phyloP scores from a whole-genome alignment of 2,888 invertebrate genomes.

The Marasmarcha lunaedactyla region DNA sequence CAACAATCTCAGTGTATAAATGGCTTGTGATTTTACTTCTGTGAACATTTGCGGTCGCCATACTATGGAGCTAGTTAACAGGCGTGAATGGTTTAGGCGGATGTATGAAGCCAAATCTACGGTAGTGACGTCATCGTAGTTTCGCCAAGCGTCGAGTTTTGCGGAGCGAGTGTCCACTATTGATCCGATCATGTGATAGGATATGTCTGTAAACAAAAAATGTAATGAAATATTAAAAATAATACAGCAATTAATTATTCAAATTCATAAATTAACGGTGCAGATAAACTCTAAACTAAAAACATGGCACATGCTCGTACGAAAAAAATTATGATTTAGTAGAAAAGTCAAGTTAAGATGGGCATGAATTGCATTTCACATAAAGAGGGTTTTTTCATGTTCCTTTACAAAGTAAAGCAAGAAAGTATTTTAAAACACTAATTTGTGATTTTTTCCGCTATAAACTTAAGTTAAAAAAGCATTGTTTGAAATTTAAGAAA shows the following conservation, averaged over 20 bases:
- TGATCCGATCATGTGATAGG: constrained; percentile 77
- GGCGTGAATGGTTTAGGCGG: constrained; percentile 84
- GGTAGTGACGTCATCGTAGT: constrained; percentile 83
- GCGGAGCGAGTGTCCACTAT: constrained; percentile 84
- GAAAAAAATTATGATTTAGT: background rate
- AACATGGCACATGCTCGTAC: no score
- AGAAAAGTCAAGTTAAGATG: background rate
- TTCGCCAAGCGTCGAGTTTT: constrained; percentile 82
- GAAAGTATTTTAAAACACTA: no score
- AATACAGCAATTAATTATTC: no score
- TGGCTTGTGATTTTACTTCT: constrained; percentile 44
- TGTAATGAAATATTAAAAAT: no score
- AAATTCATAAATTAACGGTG: no score
- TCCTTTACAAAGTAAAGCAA: no score
- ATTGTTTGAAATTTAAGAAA: no score
- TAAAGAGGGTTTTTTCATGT: no score
- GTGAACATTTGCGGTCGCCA: constrained; percentile 83
- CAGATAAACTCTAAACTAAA: no score
- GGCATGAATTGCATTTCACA: no score
- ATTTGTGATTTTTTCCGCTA: no score
- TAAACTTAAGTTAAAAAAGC: no score
- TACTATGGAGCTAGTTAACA: constrained; percentile 81
- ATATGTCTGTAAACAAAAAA: constrained; percentile 41
- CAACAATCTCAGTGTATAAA: constrained; percentile 39
- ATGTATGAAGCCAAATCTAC: constrained; percentile 84